phyloP scores from a whole-genome alignment of 2,888 invertebrate species.

The Troglohyphantes excavatus region DNA sequence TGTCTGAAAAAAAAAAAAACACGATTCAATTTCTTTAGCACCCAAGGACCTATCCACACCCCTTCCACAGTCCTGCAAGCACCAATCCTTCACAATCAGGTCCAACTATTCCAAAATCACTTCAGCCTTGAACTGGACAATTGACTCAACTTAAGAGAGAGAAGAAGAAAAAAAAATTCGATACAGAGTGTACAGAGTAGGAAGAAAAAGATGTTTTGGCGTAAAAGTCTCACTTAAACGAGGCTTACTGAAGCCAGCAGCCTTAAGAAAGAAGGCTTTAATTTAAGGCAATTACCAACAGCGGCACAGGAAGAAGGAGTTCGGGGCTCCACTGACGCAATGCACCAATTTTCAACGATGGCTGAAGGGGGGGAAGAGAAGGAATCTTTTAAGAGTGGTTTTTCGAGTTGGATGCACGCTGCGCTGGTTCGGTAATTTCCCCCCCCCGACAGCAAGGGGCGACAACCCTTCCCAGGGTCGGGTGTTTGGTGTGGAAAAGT shows the following conservation, averaged over 20 bases:
- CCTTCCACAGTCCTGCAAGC: no score
- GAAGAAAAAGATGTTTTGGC: neutral
- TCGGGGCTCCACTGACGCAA: slow-evolving; percentile 47
- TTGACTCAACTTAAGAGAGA: neutral
- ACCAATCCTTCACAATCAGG: no score
- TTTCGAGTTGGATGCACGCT: slow-evolving; percentile 28
- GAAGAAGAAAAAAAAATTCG: neutral
- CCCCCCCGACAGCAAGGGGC: neutral
- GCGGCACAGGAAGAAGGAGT: neutral
- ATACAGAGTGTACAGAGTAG: neutral
- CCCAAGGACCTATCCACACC: no score
- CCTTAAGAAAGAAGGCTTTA: slow-evolving; percentile 7
- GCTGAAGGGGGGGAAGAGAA: neutral
- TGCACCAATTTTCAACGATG: slow-evolving; percentile 16
- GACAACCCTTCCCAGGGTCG: slow-evolving; percentile 53
- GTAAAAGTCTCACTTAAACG: neutral
- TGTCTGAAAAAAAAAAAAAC: no score
- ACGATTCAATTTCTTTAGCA: no score
- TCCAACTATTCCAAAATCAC: neutral
- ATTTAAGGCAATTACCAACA: slow-evolving; percentile 40
- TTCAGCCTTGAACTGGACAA: slow-evolving; percentile 9
- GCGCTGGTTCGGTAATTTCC: slow-evolving; percentile 47
- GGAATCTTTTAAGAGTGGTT: slow-evolving; percentile 27
- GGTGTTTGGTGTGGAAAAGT: no score
- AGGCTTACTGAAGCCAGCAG: neutral